These are phyloP conservation scores for Meda fulgida DNA, from an alignment of 2,797 vertebrate species.

Conservation along the genomic window DNA sequence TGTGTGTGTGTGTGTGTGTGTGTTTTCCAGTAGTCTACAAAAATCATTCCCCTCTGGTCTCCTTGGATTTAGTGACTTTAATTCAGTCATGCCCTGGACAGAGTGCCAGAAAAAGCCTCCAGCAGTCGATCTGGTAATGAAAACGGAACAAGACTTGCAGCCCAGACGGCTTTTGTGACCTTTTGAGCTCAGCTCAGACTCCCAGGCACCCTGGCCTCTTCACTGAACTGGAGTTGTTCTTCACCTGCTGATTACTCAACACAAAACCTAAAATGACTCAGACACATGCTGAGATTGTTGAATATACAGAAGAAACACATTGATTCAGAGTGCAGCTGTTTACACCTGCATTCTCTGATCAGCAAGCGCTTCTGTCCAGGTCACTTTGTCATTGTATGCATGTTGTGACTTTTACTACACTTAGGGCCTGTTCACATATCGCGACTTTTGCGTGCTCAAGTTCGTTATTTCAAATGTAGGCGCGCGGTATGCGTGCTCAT, in stretches of 20 bases:
- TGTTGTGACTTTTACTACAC: neutral
- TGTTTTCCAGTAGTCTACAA: neutral
- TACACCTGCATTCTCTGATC: neutral
- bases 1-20: too few species aligned
- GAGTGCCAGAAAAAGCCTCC: slow-evolving; percentile 8
- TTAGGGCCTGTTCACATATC: too few species aligned
- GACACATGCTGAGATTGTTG: neutral
- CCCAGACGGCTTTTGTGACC: neutral
- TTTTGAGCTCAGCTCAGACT: slow-evolving; percentile 20
- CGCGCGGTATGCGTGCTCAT: too few species aligned
- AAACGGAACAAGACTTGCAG: slow-evolving; percentile 4
- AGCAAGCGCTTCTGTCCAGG: neutral
- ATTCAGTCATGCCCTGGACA: neutral
- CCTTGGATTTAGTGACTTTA: slow-evolving; percentile 1
- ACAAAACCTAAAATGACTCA: neutral
- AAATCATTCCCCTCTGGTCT: neutral
- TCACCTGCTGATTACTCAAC: slow-evolving; percentile 24
- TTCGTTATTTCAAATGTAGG: too few species aligned
- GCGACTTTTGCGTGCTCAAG: too few species aligned
- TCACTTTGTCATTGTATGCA: neutral
- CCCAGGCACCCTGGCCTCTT: neutral
- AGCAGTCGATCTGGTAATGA: slow-evolving; percentile 6
- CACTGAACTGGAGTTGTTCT: neutral
- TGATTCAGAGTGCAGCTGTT: neutral
- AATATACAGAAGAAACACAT: neutral